Conservation (phyloP, 1,140 invertebrate species). For the Theocolax elegans region DNA sequence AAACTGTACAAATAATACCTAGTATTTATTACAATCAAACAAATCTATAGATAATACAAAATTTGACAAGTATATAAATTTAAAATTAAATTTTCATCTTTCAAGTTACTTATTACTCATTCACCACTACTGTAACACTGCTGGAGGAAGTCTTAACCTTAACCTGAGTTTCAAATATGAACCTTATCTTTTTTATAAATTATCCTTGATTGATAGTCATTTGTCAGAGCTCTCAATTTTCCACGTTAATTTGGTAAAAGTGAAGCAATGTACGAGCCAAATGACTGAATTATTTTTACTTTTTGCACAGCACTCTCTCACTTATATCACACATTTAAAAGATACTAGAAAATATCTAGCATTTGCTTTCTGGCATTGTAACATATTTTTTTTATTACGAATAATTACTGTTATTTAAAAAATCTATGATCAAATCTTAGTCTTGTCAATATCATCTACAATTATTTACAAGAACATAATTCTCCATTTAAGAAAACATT, state of each 20-base stretch:
- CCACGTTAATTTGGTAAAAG: slow-evolving; percentile 10
- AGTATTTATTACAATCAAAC: background rate
- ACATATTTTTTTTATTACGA: slow-evolving; percentile 20
- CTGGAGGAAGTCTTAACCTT: slow-evolving; percentile 36
- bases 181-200: slow-evolving; percentile 28
- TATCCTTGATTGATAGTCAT: slow-evolving; percentile 31
- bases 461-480: background rate
- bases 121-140: slow-evolving; percentile 23
- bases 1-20: background rate
- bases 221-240: slow-evolving; percentile 29
- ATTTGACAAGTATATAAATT: background rate
- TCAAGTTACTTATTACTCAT: slow-evolving; percentile 13
- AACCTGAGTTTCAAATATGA: slow-evolving; percentile 39
- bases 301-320: slow-evolving; percentile 8
- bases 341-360: slow-evolving; percentile 10
- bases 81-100: slow-evolving; percentile 14
- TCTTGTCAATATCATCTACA: background rate
- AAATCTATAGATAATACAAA: slow-evolving; percentile 24
- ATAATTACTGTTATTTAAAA: slow-evolving; percentile 18
- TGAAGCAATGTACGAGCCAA: slow-evolving; percentile 18
- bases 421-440: background rate
- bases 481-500: background rate
- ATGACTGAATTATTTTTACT: slow-evolving; percentile 13
- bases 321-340: slow-evolving; percentile 36
- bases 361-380: slow-evolving; percentile 9